Evolutionary conservation across 2,113 vertebrate species (phyloP), one percentile per base, ranked within the genome.

Genomic region (Nothobranchius kuhntae): DNA sequence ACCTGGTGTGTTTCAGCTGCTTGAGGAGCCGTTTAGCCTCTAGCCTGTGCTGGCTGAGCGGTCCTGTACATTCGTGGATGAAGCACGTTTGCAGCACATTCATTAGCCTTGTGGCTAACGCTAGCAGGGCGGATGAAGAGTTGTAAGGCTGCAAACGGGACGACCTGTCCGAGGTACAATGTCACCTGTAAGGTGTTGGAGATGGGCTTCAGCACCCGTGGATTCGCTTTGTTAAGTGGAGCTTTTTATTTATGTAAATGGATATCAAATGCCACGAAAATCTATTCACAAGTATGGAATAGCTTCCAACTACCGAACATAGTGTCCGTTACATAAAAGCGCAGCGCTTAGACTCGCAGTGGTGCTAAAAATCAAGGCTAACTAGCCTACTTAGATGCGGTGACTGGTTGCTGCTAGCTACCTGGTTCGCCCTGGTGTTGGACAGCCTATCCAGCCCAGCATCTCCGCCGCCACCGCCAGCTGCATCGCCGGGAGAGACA

Each of bases 381-480:
- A 46, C 56, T 67, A 63, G 66, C 36, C 48, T 53, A 4, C 50
- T 78, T 47, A 36, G 71, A 73, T 12, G 21, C 73, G 68, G 52
- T 53, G 46, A 61, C 38, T 50, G 71, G 65, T 81, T 8, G 61
- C 58, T 65, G 74, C 60, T 81, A 88, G 88, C 86, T 87, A 87
- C 88, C 90, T 91, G 88, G 78, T 89, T 91, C 85, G 86, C 90
- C 89, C 92, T 94, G 92, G 91, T 93, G 77, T 91, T 93, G 86
- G 91, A 87, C 88, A 91, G 87, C 79, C 93, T 85, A 77, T 93
- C 92, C 84, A 91, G 76, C 79, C 84, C 93, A 73, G 90, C 91
- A 87, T 92, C 93, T 81, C 90, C 92, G 68, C 89, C 92, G 66
- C 88, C 92, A 61, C 88, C 92, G 81, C 89, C 91, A 87, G 89